Conservation (phyloP, 2,888 invertebrate genomes). For the Stenotaenia linearis region DNA sequence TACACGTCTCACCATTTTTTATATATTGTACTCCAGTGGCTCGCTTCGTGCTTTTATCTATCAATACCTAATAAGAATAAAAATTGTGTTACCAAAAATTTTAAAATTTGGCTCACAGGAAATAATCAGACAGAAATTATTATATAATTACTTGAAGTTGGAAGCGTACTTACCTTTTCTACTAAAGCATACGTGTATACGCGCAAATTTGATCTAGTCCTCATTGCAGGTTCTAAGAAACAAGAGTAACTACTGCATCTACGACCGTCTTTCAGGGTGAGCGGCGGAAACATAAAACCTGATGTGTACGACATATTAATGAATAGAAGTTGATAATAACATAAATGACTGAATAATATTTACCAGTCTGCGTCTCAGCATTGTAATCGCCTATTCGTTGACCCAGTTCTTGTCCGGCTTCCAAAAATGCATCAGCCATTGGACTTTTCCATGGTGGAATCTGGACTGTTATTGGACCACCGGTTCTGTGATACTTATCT, state of each 20-base stretch:
- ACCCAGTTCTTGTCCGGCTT: background rate
- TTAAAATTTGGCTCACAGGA: too few relatives aligned
- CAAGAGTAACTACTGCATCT: background rate
- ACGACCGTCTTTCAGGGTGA: background rate
- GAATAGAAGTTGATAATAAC: too few relatives aligned
- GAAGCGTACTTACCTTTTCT: background rate
- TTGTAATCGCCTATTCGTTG: background rate
- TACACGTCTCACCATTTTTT: background rate
- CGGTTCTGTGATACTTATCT: background rate
- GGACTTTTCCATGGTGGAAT: background rate
- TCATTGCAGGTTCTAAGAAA: background rate
- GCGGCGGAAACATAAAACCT: slow-evolving; percentile 26
- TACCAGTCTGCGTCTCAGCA: background rate
- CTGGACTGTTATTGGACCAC: background rate
- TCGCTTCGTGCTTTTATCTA: too few relatives aligned
- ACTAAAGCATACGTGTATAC: background rate
- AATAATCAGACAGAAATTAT: background rate
- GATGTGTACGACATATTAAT: too few relatives aligned
- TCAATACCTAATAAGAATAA: too few relatives aligned
- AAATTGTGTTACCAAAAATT: background rate
- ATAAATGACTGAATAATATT: too few relatives aligned
- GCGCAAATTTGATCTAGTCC: background rate
- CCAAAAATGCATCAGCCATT: background rate
- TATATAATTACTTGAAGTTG: background rate
- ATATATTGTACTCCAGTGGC: background rate